Conservation (phyloP, 2,888 invertebrate species). For the Polietes domitor region DNA sequence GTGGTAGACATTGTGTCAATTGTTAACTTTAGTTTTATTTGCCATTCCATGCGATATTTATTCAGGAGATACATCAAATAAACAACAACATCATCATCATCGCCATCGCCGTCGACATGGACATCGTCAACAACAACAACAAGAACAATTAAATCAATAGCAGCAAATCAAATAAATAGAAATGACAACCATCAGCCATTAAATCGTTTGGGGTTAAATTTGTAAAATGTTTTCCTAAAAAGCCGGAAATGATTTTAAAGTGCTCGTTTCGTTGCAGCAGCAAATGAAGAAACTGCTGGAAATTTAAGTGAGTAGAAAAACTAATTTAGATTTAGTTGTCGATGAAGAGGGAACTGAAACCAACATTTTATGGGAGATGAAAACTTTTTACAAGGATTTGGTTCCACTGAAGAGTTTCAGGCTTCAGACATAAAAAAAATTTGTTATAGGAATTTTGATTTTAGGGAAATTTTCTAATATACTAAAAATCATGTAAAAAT, state of each 20-base stretch:
- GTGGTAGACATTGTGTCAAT: slow-evolving; percentile 67
- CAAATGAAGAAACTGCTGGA: too few relatives aligned
- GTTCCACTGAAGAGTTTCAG: too few relatives aligned
- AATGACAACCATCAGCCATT: slow-evolving; percentile 17
- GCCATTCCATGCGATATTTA: slow-evolving; percentile 20
- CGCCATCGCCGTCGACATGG: not conserved
- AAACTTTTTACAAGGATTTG: too few relatives aligned
- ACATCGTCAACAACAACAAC: not conserved
- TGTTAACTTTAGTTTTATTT: slow-evolving; percentile 51
- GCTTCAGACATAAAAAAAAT: too few relatives aligned
- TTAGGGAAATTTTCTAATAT: too few relatives aligned
- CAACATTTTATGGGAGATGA: too few relatives aligned
- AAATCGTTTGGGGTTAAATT: slow-evolving; percentile 23
- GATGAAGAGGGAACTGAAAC: too few relatives aligned
- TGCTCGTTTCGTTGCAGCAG: not conserved
- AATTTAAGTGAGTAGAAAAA: too few relatives aligned
- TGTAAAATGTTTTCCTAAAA: not conserved
- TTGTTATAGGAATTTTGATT: too few relatives aligned
- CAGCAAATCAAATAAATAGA: slow-evolving; percentile 31
- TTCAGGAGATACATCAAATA: slow-evolving; percentile 58
- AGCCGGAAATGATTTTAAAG: slow-evolving; percentile 11
- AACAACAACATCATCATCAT: slow-evolving; percentile 34
- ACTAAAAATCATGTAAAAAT: too few relatives aligned
- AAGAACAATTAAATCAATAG: slow-evolving; percentile 30
- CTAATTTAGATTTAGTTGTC: too few relatives aligned